These are phyloP conservation scores for Syritta pipiens DNA, from an alignment of 2,888 invertebrate species.

Conservation along the genomic window DNA sequence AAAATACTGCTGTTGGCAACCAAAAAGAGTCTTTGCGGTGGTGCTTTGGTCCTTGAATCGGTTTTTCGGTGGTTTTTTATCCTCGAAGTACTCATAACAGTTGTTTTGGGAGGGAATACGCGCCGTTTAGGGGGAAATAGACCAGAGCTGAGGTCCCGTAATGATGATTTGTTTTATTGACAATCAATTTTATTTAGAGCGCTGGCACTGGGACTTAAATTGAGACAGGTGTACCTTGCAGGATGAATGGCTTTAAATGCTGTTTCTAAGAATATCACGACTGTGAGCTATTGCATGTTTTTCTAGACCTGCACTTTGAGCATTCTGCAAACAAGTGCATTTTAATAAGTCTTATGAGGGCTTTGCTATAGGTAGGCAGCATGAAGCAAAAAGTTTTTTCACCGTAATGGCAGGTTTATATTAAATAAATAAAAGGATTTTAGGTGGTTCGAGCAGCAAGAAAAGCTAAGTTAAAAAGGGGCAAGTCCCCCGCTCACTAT, in stretches of 20 bases:
- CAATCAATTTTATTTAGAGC: slow-evolving; percentile 46
- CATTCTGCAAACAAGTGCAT: no score
- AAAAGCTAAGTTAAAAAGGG: no score
- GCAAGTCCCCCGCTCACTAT: no score
- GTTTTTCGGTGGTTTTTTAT: slow-evolving; percentile 27
- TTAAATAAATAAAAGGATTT: no score
- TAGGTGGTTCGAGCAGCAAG: no score
- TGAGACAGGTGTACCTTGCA: slow-evolving; percentile 20
- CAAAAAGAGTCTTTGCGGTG: not conserved
- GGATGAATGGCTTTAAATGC: not conserved
- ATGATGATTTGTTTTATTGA: slow-evolving; percentile 47
- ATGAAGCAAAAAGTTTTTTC: no score
- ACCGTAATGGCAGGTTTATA: no score
- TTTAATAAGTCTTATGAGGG: no score
- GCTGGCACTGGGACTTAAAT: slow-evolving; percentile 30
- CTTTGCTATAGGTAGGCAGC: no score
- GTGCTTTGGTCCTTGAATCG: slow-evolving; percentile 4
- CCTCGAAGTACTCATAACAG: slow-evolving; percentile 43
- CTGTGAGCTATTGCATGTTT: no score
- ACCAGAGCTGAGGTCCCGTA: slow-evolving; percentile 9
- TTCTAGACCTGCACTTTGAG: no score
- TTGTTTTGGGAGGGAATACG: slow-evolving; percentile 40
- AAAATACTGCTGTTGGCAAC: slow-evolving; percentile 43
- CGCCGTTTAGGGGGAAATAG: slow-evolving; percentile 2
- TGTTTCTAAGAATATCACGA: no score